Conservation (phyloP, 2,797 vertebrate species). For the Apodemus agrarius region DNA sequence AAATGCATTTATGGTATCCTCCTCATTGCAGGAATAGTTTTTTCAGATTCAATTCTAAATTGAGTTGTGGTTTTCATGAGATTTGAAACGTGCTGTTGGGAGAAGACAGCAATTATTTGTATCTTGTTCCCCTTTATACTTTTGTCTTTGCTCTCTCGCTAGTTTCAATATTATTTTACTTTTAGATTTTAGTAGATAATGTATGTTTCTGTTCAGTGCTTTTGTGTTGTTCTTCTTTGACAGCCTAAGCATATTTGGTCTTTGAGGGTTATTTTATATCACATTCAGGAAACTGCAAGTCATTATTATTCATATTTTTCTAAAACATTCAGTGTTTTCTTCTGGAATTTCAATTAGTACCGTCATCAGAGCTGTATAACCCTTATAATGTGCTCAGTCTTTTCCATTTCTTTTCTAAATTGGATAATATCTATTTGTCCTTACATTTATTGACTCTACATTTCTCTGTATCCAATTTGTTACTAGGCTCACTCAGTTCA, state of each 20-base stretch:
- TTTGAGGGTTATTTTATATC: background rate
- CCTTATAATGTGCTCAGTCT: background rate
- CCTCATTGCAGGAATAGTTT: background rate
- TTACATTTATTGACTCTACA: background rate
- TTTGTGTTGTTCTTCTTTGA: background rate
- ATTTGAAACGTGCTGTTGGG: background rate
- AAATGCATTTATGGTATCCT: background rate
- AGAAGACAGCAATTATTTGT: background rate
- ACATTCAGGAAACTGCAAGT: background rate
- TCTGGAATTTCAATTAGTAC: background rate
- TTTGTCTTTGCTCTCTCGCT: background rate
- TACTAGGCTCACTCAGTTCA: background rate
- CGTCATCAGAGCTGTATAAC: background rate
- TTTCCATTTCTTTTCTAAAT: background rate
- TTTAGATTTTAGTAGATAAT: background rate
- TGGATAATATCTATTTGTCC: background rate
- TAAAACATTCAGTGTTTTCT: background rate
- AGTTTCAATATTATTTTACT: background rate
- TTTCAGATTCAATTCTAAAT: background rate
- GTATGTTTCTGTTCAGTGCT: background rate
- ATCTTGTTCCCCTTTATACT: background rate
- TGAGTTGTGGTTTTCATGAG: background rate
- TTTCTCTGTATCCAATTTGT: slow-evolving; percentile 2
- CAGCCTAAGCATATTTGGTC: background rate
- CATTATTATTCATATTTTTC: background rate